Evolutionary conservation across 1,140 invertebrate genomes (phyloP).

Genomic region (Charaxes varanes): DNA sequence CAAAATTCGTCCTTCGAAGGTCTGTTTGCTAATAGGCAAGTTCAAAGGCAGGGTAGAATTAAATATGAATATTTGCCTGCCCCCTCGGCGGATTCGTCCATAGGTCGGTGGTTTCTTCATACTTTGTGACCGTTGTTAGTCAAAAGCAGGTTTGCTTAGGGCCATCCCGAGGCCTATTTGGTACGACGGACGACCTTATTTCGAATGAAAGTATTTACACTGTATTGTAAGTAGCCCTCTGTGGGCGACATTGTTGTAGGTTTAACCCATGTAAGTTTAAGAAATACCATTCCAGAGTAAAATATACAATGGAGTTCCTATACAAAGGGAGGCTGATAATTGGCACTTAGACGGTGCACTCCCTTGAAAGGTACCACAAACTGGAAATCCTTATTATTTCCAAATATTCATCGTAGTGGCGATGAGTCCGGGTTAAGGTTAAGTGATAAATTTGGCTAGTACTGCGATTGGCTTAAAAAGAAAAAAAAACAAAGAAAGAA

Average conservation of each 20-base stretch:
- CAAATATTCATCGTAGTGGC: too few species aligned
- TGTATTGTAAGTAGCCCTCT: slow-evolving; percentile 55
- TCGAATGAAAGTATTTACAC: slow-evolving; percentile 59
- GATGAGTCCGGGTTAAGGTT: too few species aligned
- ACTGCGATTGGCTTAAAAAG: too few species aligned
- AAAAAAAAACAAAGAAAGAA: too few species aligned
- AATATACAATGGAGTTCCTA: slow-evolving; percentile 18
- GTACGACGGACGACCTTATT: slow-evolving; percentile 33
- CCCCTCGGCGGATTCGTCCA: slow-evolving; percentile 44
- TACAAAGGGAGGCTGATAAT: slow-evolving; percentile 23
- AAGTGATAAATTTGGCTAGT: too few species aligned
- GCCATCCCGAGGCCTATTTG: slow-evolving; percentile 40
- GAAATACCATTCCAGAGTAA: slow-evolving; percentile 25
- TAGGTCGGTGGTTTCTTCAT: slow-evolving; percentile 47
- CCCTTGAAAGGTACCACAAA: slow-evolving; percentile 20
- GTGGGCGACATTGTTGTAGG: slow-evolving; percentile 52
- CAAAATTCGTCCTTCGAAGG: slow-evolving; percentile 38
- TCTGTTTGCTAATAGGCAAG: slow-evolving; percentile 45
- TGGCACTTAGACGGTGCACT: slow-evolving; percentile 22
- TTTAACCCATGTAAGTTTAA: slow-evolving; percentile 27
- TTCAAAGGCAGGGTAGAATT: slow-evolving; percentile 49
- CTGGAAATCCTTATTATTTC: too few species aligned
- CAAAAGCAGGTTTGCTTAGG: slow-evolving; percentile 60
- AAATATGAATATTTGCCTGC: slow-evolving; percentile 69
- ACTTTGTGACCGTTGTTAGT: slow-evolving; percentile 39